Percentiles rank a stretch among this genome's conserved stretches.
These are phyloP conservation scores for Psophia crepitans DNA, from an alignment of 2,113 vertebrate species.

Conservation along the genomic window DNA sequence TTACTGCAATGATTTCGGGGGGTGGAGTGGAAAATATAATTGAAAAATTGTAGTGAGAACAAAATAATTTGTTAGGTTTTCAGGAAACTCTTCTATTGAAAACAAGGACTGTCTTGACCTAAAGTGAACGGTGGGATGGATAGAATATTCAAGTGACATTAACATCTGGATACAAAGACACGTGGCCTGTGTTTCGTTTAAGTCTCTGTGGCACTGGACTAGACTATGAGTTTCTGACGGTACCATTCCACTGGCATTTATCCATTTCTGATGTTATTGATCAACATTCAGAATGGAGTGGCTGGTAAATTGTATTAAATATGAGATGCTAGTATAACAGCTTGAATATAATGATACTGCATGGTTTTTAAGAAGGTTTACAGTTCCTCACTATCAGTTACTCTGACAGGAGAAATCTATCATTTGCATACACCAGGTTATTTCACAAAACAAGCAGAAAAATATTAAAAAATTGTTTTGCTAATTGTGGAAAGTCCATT, in stretches of 20 bases:
- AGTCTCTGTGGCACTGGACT: neutral
- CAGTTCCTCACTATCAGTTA: neutral
- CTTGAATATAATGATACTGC: neutral
- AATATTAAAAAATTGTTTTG: neutral
- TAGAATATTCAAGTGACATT: neutral
- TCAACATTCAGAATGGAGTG: neutral
- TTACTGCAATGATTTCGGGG: neutral
- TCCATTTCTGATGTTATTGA: neutral
- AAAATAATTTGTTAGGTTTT: neutral
- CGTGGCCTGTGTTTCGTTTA: neutral
- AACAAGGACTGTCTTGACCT: neutral
- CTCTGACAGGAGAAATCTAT: neutral
- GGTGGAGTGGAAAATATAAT: neutral
- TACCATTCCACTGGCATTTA: neutral
- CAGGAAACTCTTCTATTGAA: neutral
- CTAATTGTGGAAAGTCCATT: neutral
- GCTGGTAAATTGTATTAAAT: neutral
- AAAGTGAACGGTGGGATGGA: neutral
- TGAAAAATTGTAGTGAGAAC: neutral
- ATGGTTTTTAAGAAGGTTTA: rapidly evolving
- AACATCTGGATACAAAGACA: neutral
- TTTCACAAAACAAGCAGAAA: conserved; percentile 4
- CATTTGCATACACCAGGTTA: neutral
- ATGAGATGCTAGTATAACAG: neutral
- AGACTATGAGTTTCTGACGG: neutral